These are phyloP conservation scores for Oligia latruncula DNA, from an alignment of 2,888 invertebrate species.

Conservation along the genomic window DNA sequence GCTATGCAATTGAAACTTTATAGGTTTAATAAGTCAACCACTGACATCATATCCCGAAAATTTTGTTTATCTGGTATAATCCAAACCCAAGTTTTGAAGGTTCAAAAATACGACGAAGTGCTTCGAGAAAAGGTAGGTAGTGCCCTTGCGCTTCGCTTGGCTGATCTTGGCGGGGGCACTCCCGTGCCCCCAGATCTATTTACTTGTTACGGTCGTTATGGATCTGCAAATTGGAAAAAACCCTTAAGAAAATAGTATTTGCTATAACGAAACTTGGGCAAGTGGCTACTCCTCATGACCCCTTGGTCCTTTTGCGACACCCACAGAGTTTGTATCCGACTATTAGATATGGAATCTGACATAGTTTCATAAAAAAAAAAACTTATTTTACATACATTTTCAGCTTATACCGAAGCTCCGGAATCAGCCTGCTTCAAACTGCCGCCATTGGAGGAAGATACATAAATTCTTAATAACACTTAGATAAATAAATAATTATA, in stretches of 20 bases:
- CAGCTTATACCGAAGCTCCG: constrained; percentile 70
- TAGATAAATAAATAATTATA: constrained; percentile 19
- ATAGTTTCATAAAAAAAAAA: neutral
- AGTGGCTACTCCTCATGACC: no score
- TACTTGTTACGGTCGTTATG: neutral
- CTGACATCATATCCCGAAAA: no score
- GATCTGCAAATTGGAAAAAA: neutral
- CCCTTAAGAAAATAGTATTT: neutral
- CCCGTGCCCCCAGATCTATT: no score
- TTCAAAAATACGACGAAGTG: no score
- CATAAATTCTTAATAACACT: neutral
- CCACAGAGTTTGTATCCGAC: neutral
- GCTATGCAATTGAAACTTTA: no score
- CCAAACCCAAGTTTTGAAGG: no score
- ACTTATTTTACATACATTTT: constrained; percentile 42
- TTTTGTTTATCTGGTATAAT: no score
- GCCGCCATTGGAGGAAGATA: constrained; percentile 60
- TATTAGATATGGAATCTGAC: neutral
- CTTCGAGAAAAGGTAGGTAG: no score
- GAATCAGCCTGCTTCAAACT: constrained; percentile 65
- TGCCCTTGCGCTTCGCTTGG: no score
- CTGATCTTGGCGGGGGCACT: no score
- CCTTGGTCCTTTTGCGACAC: neutral
- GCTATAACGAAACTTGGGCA: neutral
- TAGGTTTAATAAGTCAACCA: no score